Conservation (phyloP, 1,140 invertebrate genomes). For the Drosophila takahashii region DNA sequence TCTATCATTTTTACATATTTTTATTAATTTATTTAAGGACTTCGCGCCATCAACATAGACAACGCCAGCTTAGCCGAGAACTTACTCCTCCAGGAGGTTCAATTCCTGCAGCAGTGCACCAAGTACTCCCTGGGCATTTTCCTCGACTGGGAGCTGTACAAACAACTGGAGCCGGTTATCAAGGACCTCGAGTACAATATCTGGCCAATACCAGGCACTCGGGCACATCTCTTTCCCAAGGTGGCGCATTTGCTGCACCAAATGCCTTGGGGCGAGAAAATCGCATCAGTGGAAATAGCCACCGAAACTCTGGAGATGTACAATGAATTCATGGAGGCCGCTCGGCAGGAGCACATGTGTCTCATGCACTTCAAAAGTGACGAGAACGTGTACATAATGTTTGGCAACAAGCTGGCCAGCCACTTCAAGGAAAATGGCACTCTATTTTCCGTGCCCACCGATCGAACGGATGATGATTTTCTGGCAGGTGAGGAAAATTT, state of each 20-base stretch:
- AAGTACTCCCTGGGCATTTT: conserved; percentile 76
- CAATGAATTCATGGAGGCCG: conserved; percentile 83
- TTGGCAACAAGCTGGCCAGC: conserved; percentile 75
- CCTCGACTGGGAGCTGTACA: conserved; percentile 71
- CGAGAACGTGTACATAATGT: conserved; percentile 77
- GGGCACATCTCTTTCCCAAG: conserved; percentile 68
- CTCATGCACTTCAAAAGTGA: conserved; percentile 82
- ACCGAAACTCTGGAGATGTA: conserved; percentile 74
- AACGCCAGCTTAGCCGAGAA: conserved; percentile 65
- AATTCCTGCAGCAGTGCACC: conserved; percentile 78
- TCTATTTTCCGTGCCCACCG: conserved; percentile 73
- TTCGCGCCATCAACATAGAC: conserved; percentile 69
- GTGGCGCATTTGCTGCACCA: conserved; percentile 79
- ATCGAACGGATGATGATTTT: conserved; percentile 67
- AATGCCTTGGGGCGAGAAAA: conserved; percentile 82
- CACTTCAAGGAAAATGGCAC: conserved; percentile 81
- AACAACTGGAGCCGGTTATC: conserved; percentile 62
- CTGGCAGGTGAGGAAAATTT: conserved; percentile 53
- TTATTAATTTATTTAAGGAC: conserved; percentile 49
- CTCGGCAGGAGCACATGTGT: conserved; percentile 76
- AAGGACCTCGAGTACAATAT: conserved; percentile 80
- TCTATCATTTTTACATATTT: neutral
- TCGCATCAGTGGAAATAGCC: conserved; percentile 79
- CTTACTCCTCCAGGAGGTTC: conserved; percentile 76
- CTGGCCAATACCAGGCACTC: conserved; percentile 75